Conservation (phyloP, 2,888 invertebrate species). For the Trichopoda pennipes region DNA sequence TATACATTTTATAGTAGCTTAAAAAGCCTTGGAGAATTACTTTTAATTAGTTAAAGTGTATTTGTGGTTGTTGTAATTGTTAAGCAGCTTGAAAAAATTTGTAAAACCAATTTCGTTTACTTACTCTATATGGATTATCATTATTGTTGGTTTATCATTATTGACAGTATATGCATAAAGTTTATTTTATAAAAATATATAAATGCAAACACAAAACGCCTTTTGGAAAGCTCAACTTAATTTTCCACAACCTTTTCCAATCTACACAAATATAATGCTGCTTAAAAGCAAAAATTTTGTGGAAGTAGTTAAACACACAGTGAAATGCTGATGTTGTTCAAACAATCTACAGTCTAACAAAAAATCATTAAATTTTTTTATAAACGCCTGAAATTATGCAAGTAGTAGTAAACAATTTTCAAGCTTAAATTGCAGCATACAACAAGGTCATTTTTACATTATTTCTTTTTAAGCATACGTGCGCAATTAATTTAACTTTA, state of each 20-base stretch:
- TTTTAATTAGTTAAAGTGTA: too few relatives aligned
- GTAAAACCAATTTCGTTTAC: too few relatives aligned
- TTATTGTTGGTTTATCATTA: too few relatives aligned
- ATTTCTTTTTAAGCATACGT: not conserved
- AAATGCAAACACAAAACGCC: too few relatives aligned
- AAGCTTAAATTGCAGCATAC: not conserved
- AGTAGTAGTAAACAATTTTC: not conserved
- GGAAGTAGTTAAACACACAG: not conserved
- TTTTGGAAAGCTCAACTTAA: not conserved
- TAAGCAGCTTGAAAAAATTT: too few relatives aligned
- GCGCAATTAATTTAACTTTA: not conserved
- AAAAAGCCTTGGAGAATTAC: too few relatives aligned
- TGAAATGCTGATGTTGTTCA: not conserved
- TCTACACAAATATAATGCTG: not conserved
- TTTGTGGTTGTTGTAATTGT: too few relatives aligned
- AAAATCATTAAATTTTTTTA: conserved; percentile 28
- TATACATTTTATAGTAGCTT: too few relatives aligned
- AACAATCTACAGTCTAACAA: not conserved
- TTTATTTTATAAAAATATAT: too few relatives aligned
- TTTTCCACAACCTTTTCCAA: not conserved
- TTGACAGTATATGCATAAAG: too few relatives aligned
- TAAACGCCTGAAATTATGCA: conserved; percentile 26
- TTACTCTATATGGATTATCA: too few relatives aligned
- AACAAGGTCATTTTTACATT: conserved; percentile 1
- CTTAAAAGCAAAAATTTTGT: not conserved